These are phyloP conservation scores for Magallana ariakensis DNA, from an alignment of 1,140 invertebrate genomes.

Conservation along the genomic window DNA sequence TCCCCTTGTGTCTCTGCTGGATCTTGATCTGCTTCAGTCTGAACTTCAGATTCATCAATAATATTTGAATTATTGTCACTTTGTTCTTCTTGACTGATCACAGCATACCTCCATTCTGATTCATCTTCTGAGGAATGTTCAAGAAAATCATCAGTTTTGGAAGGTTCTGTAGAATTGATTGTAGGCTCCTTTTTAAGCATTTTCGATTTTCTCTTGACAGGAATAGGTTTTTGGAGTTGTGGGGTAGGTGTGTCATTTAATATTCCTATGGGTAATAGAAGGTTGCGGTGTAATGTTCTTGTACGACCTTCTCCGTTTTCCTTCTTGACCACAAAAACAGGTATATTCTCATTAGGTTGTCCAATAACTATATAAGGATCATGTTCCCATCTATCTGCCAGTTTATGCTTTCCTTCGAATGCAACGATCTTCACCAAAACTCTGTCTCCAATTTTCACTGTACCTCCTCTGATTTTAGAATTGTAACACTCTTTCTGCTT, in stretches of 20 bases:
- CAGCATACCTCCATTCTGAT: neutral
- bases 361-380: slow-evolving; percentile 39
- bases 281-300: slow-evolving; percentile 49
- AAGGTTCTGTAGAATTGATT: too few relatives aligned
- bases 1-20: slow-evolving; percentile 36
- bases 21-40: slow-evolving; percentile 17
- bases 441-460: slow-evolving; percentile 53
- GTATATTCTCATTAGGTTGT: slow-evolving; percentile 49
- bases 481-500: slow-evolving; percentile 50
- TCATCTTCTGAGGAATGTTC: slow-evolving; percentile 36
- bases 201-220: neutral
- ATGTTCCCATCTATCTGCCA: slow-evolving; percentile 50
- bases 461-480: slow-evolving; percentile 26
- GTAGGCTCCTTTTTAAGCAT: neutral
- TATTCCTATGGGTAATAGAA: slow-evolving; percentile 43
- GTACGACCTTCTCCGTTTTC: slow-evolving; percentile 21
- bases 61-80: slow-evolving; percentile 42
- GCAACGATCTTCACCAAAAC: slow-evolving; percentile 48
- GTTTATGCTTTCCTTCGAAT: slow-evolving; percentile 50
- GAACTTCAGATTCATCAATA: slow-evolving; percentile 34
- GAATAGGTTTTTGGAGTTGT: too few relatives aligned
- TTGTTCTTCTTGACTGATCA: slow-evolving; percentile 17
- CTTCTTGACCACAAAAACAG: slow-evolving; percentile 48
- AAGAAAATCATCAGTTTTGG: neutral
- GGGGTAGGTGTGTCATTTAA: slow-evolving; percentile 18